Percentiles rank a stretch among this genome's conserved stretches.
These are phyloP conservation scores for Saguinus midas DNA, from an alignment of 2,113 vertebrate genomes.

Conservation along the genomic window DNA sequence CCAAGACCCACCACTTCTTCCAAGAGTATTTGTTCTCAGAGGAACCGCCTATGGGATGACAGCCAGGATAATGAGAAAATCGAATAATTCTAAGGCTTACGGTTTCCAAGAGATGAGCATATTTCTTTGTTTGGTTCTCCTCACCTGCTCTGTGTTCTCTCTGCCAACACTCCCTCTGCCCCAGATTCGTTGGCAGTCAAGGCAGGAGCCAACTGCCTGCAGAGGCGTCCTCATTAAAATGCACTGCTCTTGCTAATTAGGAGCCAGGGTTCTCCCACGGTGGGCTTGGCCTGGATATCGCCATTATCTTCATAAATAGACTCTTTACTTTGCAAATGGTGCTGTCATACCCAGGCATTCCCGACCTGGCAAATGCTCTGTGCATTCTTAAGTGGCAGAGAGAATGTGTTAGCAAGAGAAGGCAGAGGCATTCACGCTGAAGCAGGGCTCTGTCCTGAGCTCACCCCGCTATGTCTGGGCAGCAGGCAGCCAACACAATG, in stretches of 20 bases:
- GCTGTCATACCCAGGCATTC: constrained; percentile 54
- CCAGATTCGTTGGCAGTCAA: constrained; percentile 73
- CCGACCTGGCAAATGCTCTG: constrained; percentile 50
- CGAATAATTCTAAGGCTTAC: constrained; percentile 20
- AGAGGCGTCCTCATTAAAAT: constrained; percentile 69
- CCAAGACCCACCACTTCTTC: not conserved
- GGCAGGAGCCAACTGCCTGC: constrained; percentile 63
- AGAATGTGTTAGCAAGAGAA: constrained; percentile 22
- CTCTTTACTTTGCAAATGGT: constrained; percentile 73
- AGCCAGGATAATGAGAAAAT: constrained; percentile 34
- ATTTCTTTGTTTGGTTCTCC: constrained; percentile 49
- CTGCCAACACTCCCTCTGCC: constrained; percentile 64
- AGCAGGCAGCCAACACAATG: constrained; percentile 47
- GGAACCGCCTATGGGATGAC: not conserved
- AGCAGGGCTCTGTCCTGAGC: constrained; percentile 62
- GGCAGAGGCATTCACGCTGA: constrained; percentile 18
- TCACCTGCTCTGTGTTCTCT: constrained; percentile 61
- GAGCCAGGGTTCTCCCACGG: constrained; percentile 62
- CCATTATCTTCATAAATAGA: constrained; percentile 76
- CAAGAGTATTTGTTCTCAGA: not conserved
- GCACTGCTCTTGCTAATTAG: constrained; percentile 69
- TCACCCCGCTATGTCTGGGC: constrained; percentile 53
- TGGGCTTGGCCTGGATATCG: constrained; percentile 58
- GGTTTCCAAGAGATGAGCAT: constrained; percentile 47
- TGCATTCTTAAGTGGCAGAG: constrained; percentile 33